phyloP scores from a whole-genome alignment of 2,113 vertebrate species.

The Myrmecophaga tridactyla region DNA sequence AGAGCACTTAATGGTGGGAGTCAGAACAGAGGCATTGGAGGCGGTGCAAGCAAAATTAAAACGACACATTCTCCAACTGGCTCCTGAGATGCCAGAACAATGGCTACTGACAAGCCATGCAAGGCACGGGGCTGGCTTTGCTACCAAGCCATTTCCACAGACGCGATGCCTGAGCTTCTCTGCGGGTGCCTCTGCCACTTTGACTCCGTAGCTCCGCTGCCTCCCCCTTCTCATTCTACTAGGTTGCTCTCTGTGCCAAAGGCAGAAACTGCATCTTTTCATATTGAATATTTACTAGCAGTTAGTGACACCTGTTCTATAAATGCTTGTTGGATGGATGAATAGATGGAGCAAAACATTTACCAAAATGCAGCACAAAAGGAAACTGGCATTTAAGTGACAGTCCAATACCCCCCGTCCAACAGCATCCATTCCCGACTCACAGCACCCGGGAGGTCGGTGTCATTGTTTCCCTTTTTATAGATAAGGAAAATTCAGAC shows the following conservation, averaged over 20 bases:
- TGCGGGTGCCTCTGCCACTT: neutral
- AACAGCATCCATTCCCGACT: neutral
- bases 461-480: neutral
- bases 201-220: neutral
- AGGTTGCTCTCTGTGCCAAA: neutral
- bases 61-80: neutral
- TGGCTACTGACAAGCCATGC: neutral
- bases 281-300: neutral
- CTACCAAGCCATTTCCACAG: neutral
- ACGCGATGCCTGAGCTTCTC: neutral
- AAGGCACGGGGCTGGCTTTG: neutral
- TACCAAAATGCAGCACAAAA: neutral
- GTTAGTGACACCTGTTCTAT: neutral
- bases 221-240: neutral
- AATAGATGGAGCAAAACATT: neutral
- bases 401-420: neutral
- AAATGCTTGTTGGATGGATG: neutral
- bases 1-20: constrained; percentile 54
- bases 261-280: neutral
- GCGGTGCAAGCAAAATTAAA: neutral
- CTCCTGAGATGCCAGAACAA: neutral
- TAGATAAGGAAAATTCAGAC: neutral
- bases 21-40: neutral
- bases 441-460: neutral
- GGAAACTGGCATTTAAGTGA: neutral